These are phyloP conservation scores for Xiphophorus maculatus DNA, from an alignment of 2,113 vertebrate species.

Conservation along the genomic window DNA sequence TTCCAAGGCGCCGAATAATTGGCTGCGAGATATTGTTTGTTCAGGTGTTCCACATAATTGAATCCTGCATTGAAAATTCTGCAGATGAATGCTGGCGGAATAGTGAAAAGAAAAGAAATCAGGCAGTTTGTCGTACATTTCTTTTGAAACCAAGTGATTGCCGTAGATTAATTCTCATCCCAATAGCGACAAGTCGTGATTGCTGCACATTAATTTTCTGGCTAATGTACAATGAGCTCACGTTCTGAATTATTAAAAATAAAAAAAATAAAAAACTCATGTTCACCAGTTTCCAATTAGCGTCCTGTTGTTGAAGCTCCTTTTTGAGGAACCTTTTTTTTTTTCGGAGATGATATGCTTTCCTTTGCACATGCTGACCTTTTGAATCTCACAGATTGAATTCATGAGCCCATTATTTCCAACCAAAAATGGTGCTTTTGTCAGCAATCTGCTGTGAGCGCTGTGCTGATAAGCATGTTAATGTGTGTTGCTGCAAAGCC, in stretches of 20 bases:
- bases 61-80: slow-evolving; percentile 78
- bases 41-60: slow-evolving; percentile 84
- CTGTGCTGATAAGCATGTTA: slow-evolving; percentile 63
- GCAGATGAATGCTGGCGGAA: slow-evolving; percentile 68
- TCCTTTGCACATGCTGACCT: slow-evolving; percentile 67
- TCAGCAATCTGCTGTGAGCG: slow-evolving; percentile 53
- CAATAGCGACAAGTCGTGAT: slow-evolving; percentile 57
- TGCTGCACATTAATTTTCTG: slow-evolving; percentile 64
- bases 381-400: slow-evolving; percentile 75
- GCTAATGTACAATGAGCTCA: slow-evolving; percentile 61
- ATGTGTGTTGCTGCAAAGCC: slow-evolving; percentile 49
- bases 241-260: slow-evolving; percentile 59
- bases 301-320: slow-evolving; percentile 56
- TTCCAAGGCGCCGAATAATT: slow-evolving; percentile 79
- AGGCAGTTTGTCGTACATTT: slow-evolving; percentile 67
- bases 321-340: slow-evolving; percentile 36
- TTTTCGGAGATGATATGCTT: slow-evolving; percentile 51
- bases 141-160: slow-evolving; percentile 60
- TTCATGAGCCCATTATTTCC: slow-evolving; percentile 72
- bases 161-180: slow-evolving; percentile 70
- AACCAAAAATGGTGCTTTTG: slow-evolving; percentile 58
- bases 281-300: slow-evolving; percentile 70
- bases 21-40: slow-evolving; percentile 81
- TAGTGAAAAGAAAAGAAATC: slow-evolving; percentile 59
- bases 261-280: slow-evolving; percentile 33